Percentiles rank a stretch among this genome's conserved stretches.
phyloP scores from a whole-genome alignment of 2,797 vertebrate genomes.

The Helicolenus hilgendorfi region DNA sequence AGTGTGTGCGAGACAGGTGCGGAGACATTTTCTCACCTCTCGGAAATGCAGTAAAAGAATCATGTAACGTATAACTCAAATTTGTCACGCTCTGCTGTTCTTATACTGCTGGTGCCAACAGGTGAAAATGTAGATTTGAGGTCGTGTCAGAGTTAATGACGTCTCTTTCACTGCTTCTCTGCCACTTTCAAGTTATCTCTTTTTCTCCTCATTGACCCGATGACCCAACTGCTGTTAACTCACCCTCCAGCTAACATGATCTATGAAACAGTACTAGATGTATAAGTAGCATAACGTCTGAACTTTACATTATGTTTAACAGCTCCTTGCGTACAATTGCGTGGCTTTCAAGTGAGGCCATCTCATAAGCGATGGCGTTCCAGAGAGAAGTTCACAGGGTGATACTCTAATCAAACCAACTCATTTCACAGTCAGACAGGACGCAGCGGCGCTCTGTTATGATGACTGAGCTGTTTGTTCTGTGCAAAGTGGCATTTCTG shows the following conservation, averaged over 20 bases:
- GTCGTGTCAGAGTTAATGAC: neutral
- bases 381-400: neutral
- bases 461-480: neutral
- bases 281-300: neutral
- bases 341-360: neutral
- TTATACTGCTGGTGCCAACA: neutral
- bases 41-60: neutral
- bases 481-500: neutral
- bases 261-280: neutral
- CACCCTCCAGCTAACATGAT: neutral
- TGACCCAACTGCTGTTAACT: neutral
- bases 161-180: neutral
- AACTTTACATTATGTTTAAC: neutral
- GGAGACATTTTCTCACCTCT: neutral
- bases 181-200: neutral
- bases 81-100: neutral
- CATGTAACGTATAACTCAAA: neutral
- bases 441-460: neutral
- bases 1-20: neutral
- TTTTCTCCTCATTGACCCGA: neutral
- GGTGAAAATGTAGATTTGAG: neutral
- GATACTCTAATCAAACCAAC: neutral
- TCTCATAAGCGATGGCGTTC: neutral
- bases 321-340: neutral
- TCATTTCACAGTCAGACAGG: neutral